A percentile compares a stretch with the other conserved stretches of the same genome.
Evolutionary conservation across 2,888 invertebrate species (phyloP).

Genomic region (Euzophera pinguis): DNA sequence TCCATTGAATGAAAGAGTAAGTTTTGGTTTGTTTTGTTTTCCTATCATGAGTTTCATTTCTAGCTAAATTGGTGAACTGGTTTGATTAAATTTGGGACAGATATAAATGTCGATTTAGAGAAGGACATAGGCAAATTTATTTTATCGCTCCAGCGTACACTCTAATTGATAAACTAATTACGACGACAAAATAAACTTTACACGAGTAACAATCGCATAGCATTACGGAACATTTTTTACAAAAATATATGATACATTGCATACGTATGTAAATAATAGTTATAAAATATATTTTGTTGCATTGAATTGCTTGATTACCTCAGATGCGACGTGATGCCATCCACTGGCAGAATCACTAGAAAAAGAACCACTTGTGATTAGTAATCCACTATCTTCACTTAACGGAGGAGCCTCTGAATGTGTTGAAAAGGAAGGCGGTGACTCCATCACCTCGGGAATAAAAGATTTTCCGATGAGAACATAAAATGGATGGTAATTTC

Average conservation of each 20-base stretch:
- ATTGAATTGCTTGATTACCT: conserved; percentile 64
- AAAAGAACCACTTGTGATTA: conserved; percentile 86
- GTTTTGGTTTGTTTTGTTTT: too few relatives aligned
- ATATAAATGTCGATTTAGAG: too few relatives aligned
- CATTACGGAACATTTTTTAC: background rate
- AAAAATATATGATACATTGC: background rate
- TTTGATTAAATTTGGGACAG: too few relatives aligned
- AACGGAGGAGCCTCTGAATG: conserved; percentile 86
- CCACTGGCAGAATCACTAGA: conserved; percentile 86
- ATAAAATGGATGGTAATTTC: conserved; percentile 38
- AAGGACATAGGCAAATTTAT: too few relatives aligned
- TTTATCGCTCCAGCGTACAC: too few relatives aligned
- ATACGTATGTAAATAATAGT: background rate
- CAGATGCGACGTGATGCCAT: conserved; percentile 83
- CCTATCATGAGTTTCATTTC: too few relatives aligned
- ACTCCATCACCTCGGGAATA: conserved; percentile 82
- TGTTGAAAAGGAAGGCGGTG: conserved; percentile 86
- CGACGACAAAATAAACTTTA: too few relatives aligned
- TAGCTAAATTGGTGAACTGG: too few relatives aligned
- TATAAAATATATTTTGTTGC: background rate
- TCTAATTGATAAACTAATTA: too few relatives aligned
- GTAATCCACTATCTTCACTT: conserved; percentile 87
- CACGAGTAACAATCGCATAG: background rate
- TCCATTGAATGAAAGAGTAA: too few relatives aligned
- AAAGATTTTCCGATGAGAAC: conserved; percentile 33